Conservation (phyloP, 2,888 invertebrate species). For the Melanotus villosus region DNA sequence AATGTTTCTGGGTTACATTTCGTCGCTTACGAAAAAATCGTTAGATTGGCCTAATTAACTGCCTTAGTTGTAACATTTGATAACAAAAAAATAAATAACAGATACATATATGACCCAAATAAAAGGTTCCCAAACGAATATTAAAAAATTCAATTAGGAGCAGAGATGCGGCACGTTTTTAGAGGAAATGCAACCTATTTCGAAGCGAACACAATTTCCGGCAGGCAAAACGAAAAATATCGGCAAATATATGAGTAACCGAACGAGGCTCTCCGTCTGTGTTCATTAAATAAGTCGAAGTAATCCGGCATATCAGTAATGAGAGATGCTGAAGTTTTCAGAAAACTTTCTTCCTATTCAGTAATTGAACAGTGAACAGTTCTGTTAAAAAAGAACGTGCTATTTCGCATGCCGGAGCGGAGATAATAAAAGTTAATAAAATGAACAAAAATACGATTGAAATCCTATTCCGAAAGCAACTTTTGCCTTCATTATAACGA, state of each 20-base stretch:
- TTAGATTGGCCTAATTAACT: not conserved
- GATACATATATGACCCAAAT: slow-evolving; percentile 28
- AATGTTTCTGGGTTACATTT: not conserved
- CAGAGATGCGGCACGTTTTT: slow-evolving; percentile 26
- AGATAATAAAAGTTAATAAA: too few relatives aligned
- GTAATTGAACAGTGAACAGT: too few relatives aligned
- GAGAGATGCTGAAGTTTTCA: too few relatives aligned
- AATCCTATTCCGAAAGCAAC: slow-evolving; percentile 2
- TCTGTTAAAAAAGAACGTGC: too few relatives aligned
- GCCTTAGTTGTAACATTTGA: slow-evolving; percentile 9
- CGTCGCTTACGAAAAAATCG: not conserved
- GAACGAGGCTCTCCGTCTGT: too few relatives aligned
- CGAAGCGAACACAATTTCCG: slow-evolving; percentile 26
- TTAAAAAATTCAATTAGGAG: slow-evolving; percentile 36
- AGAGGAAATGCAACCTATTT: slow-evolving; percentile 26
- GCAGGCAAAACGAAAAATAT: not conserved
- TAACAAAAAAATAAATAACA: slow-evolving; percentile 8
- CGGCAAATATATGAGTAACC: too few relatives aligned
- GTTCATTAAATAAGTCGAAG: too few relatives aligned
- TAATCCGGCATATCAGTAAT: too few relatives aligned
- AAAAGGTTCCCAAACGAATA: slow-evolving; percentile 30
- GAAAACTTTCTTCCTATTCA: too few relatives aligned
- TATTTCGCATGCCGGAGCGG: too few relatives aligned
- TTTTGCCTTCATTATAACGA: slow-evolving; percentile 13
- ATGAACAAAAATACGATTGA: too few relatives aligned